phyloP scores from a whole-genome alignment of 2,797 vertebrate species.

The Selene dorsalis region DNA sequence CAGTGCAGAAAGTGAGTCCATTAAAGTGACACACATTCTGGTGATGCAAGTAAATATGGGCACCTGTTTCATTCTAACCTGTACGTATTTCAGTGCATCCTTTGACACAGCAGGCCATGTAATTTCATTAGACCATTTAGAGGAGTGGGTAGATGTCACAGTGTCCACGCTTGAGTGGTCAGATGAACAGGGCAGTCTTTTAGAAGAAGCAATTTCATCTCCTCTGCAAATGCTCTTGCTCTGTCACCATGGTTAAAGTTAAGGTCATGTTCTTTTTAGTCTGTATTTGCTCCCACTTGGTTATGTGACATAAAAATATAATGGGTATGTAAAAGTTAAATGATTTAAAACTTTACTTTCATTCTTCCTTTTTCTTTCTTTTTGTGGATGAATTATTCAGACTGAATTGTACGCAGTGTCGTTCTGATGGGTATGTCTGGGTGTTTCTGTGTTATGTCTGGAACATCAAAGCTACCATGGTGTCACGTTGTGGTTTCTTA shows the following conservation, averaged over 20 bases:
- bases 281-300: not conserved
- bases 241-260: conserved; percentile 3
- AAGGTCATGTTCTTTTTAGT: not conserved
- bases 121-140: conserved; percentile 25
- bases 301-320: not conserved
- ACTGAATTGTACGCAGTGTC: not conserved
- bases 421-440: not conserved
- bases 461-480: not conserved
- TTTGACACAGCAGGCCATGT: conserved; percentile 22
- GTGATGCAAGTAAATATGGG: conserved; percentile 20
- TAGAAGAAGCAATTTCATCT: conserved; percentile 14
- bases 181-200: conserved; percentile 7
- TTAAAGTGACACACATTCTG: conserved; percentile 44
- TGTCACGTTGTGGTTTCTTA: not conserved
- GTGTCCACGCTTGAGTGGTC: conserved; percentile 18
- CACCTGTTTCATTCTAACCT: conserved; percentile 37
- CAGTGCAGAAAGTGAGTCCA: conserved; percentile 21
- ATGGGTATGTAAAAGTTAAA: not conserved
- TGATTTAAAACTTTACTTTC: not conserved
- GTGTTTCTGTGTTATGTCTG: not conserved
- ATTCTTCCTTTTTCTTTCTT: not conserved
- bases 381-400: not conserved
- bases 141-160: not conserved
- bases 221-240: conserved; percentile 32
- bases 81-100: conserved; percentile 18